A percentile compares a stretch with the other conserved stretches of the same genome.
phyloP scores from a whole-genome alignment of 2,113 vertebrate genomes.

The Pongo abelii region DNA sequence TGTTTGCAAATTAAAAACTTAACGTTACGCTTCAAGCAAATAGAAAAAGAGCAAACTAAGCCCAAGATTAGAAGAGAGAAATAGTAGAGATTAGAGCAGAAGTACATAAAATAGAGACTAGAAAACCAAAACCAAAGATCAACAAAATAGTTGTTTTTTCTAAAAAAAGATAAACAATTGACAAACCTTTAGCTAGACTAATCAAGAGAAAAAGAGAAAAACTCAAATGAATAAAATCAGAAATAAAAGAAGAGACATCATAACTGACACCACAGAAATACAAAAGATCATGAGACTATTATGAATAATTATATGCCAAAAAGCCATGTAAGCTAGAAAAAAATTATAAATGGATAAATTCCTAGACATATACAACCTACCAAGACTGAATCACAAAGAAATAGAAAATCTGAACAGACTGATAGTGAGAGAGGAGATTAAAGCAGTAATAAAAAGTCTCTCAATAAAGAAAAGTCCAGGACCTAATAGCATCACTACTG shows the following conservation, averaged over 20 bases:
- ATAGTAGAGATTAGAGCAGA: not conserved
- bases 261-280: not conserved
- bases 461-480: not conserved
- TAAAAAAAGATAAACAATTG: not conserved
- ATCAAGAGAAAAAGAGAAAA: not conserved
- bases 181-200: not conserved
- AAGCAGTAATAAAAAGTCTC: not conserved
- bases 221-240: not conserved
- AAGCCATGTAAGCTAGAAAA: not conserved
- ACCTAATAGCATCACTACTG: not conserved
- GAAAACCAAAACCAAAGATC: not conserved
- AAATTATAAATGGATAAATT: not conserved
- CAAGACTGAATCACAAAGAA: not conserved
- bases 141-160: not conserved
- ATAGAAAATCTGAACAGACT: not conserved
- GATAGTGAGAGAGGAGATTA: not conserved
- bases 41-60: not conserved
- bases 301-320: not conserved
- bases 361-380: not conserved
- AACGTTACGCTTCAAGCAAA: not conserved
- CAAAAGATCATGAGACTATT: not conserved
- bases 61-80: not conserved
- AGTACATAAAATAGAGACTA: not conserved
- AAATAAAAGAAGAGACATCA: not conserved
- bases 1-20: not conserved